phyloP scores from a whole-genome alignment of 2,888 invertebrate species.

The Amiota mariae region DNA sequence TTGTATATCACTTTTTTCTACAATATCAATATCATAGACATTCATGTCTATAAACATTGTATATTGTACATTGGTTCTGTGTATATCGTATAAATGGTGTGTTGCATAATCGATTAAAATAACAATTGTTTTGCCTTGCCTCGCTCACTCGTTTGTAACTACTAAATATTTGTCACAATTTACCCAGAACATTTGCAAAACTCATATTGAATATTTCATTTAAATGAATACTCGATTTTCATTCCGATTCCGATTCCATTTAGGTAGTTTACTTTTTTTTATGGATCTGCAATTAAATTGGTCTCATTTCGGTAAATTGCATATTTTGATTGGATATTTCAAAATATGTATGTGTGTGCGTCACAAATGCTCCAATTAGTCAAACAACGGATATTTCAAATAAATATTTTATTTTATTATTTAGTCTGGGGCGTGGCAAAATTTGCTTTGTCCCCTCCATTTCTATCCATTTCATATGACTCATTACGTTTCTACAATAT shows the following conservation, averaged over 20 bases:
- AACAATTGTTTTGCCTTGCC: slow-evolving; percentile 3
- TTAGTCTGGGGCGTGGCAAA: neutral
- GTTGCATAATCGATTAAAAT: slow-evolving; percentile 7
- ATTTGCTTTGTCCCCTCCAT: no score
- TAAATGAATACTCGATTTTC: neutral
- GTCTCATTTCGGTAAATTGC: neutral
- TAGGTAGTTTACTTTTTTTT: neutral
- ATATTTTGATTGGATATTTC: slow-evolving; percentile 8
- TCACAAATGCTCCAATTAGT: slow-evolving; percentile 11
- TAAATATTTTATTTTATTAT: slow-evolving; percentile 3
- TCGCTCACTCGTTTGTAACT: neutral
- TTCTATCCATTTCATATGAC: no score
- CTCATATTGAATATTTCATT: neutral
- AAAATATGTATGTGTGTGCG: neutral
- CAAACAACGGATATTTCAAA: neutral
- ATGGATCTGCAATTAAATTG: neutral
- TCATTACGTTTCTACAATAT: no score
- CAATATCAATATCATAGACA: neutral
- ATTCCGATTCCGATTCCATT: neutral
- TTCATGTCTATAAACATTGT: no score
- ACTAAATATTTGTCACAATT: neutral
- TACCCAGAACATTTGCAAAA: neutral
- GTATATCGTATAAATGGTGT: neutral
- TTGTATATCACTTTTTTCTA: slow-evolving; percentile 6
- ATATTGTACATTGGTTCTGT: no score